Base-by-base conservation (phyloP, 1,140 invertebrate genomes). In the Stegodyphus dumicola region DNA sequence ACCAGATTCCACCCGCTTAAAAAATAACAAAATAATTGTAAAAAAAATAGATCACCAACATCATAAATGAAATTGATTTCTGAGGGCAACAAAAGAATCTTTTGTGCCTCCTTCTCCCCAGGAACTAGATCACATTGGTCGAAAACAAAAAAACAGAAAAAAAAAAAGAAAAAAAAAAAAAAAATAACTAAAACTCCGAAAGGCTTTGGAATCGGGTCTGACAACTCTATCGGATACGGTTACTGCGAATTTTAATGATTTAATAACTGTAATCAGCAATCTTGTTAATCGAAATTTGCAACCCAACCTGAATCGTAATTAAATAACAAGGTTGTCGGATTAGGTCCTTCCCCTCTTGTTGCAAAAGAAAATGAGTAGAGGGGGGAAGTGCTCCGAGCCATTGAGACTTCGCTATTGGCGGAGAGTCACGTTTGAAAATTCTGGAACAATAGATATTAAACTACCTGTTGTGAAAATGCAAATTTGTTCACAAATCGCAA, bases 231-330 rank as follows among this genome's bases (percentile, higher is more conserved):
- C 49, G n/a, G 7, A 18, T 51, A 15, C 64, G 18, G 76, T 65
- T 67, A 17, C 66, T 18, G 33, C 11, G 9, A 51, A 7, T 69
- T 13, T 69, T 78, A 69, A 78, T 78, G 64, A 78, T 78, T 78
- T 78, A 78, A 78, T 78, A 60, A 78, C 77, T 69, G 60, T 78
- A 69, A 78, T 78, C 17, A 78, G 77, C 48, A 2, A 48, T 6
- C 65, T 49, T 54, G 17, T 53, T 78, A 78, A 78, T 78, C 77
- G 65, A 18, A 6, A 67, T 18, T 33, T 18, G 17, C 33, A 67
- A 67, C 66, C n/a, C 13, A 17, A 5, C 6, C 11, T 17, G 11
- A 11, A 11, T 13, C 15, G 51, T 78, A 78, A 78, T 78, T 78
- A 78, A 78, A 78, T 69, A 67, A 78, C 77, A 69, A 78, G 77